Evolutionary conservation across 1,140 invertebrate species (phyloP).

Genomic region (Pogonomyrmex barbatus): DNA sequence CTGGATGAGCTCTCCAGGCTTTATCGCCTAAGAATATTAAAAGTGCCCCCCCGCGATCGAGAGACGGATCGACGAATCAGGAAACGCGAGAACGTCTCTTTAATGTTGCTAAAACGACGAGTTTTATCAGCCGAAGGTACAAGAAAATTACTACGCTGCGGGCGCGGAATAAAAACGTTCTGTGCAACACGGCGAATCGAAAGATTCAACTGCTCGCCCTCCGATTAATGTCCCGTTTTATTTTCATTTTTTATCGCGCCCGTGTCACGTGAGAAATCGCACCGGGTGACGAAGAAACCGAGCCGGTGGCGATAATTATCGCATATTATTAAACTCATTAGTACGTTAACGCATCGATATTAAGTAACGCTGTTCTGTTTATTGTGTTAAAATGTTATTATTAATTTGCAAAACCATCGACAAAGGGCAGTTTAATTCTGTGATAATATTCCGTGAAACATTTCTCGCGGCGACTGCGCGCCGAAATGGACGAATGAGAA

Average conservation of each 20-base stretch:
- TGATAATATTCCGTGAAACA: not conserved
- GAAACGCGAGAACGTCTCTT: constrained; percentile 33
- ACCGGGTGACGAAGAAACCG: not conserved
- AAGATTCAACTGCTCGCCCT: constrained; percentile 12
- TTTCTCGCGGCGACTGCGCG: not conserved
- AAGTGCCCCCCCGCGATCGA: constrained; percentile 55
- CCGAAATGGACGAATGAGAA: not conserved
- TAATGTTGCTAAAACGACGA: constrained; percentile 36
- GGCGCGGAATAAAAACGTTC: constrained; percentile 38
- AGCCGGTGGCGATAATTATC: not conserved
- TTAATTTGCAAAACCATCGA: not conserved
- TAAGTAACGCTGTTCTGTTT: not conserved
- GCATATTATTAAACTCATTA: not conserved
- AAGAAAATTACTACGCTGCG: constrained; percentile 46
- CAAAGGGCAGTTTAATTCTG: not conserved
- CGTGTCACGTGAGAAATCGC: constrained; percentile 4
- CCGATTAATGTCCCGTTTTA: constrained; percentile 32
- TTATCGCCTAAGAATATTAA: constrained; percentile 69
- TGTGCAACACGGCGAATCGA: constrained; percentile 43
- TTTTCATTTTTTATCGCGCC: not conserved
- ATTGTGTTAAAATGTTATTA: not conserved
- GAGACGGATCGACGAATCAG: constrained; percentile 56
- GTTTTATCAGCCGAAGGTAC: constrained; percentile 9
- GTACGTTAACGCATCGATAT: not conserved
- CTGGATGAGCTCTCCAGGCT: constrained; percentile 69